Evolutionary conservation across 2,888 invertebrate genomes (phyloP), one percentile per base, ranked within the genome.

Genomic region (Hemicrepidius hirtus): DNA sequence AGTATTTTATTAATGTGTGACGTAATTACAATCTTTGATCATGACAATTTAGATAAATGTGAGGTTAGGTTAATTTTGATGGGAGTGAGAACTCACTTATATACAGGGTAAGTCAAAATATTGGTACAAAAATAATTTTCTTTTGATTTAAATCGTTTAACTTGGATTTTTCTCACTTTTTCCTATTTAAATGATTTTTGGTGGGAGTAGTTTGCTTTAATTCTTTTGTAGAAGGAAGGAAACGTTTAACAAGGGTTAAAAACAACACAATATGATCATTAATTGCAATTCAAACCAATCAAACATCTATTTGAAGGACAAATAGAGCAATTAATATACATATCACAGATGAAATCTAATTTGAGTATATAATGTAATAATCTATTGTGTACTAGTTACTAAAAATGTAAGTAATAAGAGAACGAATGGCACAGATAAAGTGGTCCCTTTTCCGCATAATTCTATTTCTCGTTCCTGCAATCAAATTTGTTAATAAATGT

Each of bases 381-480:
- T 65, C 55, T 49, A 71, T 18, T 28, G 41, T 69, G 57, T 24
- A 35, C 40, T 63, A 28, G 40, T 9, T 12, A 55, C 35, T 63
- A 72, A 49, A 41, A 41, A 16, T 24, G 60, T 18, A 35, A 68
- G n/a, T 32, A 73, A 41, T 40, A 60, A 18, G 46, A 68, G 37
- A 50, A 37, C 7, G 37, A 69, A 20, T 50, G 68, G 60, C 60
- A 66, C 46, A 46, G 41, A 62, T 21, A 70, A 37, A 24, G 50
- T 72, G 50, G 75, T 67, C 49, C 78, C 76, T 20, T 59, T 62
- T 21, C 79, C 79, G 67, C 79, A 79, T 20, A 78, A 53, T 62
- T 77, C 71, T 18, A 79, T 79, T 66, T 79, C 79, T 49, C 74
- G 71, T 55, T 79, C 79, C 78, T 79, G 50, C 18, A 76, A 74